phyloP scores from a whole-genome alignment of 2,113 vertebrate genomes.

The Romanogobio albipinnatus region DNA sequence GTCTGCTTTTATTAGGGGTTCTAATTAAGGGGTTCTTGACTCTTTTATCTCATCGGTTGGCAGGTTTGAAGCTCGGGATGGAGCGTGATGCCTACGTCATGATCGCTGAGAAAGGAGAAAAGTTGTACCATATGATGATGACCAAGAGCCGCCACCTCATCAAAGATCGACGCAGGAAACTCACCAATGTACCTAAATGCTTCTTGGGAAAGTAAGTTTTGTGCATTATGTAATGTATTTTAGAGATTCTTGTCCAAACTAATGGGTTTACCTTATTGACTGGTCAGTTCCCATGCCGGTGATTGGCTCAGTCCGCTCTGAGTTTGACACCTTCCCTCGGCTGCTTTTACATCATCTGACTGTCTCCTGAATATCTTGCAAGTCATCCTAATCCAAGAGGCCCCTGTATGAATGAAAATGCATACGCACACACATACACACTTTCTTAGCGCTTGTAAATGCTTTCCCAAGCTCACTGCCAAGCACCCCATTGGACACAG shows the following conservation, averaged over 20 bases:
- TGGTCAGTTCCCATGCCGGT: not conserved
- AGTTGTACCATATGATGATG: constrained; percentile 99
- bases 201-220: constrained; percentile 98
- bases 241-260: not conserved
- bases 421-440: constrained; percentile 44
- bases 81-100: constrained; percentile 96
- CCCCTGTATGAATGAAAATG: constrained; percentile 28
- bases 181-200: constrained; percentile 96
- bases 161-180: constrained; percentile 94
- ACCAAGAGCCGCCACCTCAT: constrained; percentile 93
- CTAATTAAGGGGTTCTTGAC: not conserved
- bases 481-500: constrained; percentile 59
- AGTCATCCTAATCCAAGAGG: constrained; percentile 49
- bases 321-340: not conserved
- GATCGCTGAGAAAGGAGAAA: constrained; percentile 98
- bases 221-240: constrained; percentile 1
- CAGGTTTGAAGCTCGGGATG: constrained; percentile 97
- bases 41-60: constrained; percentile 6
- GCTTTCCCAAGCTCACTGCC: constrained; percentile 62
- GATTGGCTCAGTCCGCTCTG: not conserved
- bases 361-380: constrained; percentile 39
- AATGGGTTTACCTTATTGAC: not conserved
- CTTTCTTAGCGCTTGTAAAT: constrained; percentile 51
- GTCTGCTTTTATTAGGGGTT: too few relatives aligned
- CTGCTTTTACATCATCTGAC: constrained; percentile 3